Evolutionary conservation across 2,113 vertebrate genomes (phyloP), one percentile per base, ranked within the genome.

Genomic region (Pseudolaguvia tuberculata): DNA sequence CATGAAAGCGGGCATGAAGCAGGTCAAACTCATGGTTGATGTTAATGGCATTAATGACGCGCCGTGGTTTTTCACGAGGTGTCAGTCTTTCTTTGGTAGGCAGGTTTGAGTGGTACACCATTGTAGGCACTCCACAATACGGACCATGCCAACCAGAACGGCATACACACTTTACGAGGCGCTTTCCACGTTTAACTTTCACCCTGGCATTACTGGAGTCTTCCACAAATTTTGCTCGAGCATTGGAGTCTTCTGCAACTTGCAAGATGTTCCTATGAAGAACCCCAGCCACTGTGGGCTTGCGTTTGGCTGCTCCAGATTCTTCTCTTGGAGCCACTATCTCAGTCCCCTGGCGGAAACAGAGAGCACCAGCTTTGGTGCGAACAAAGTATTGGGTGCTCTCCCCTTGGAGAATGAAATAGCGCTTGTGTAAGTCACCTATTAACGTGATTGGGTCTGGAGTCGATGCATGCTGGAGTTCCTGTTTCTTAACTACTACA

Each of bases 21-120:
- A 99, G 88, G 86, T 98, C 96, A 51, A 99, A 98, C 88, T 99
- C 97, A 7, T 99, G 97, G 89, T 99, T 99, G 71, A 99, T 82
- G 0, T 99, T 99, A 87, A 99, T 96, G 80, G 96, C 97, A 0
- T 99, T 99, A 86, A 99, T 94, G 75, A 99, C 91, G 1, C 96
- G 88, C 9, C 97, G 89, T 0, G 96, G 95, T 5, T 85, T 80
- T 53, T 93, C 91, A 27, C 97, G 86, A 0, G 96, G 97, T 5
- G 89, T 90, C 1, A 99, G 92, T 3, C 96, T 90, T 83, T 99
- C 96, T 89, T 98, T 98, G 50, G 96, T 98, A 69, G 96, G 96
- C 81, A 99, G 91, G 77, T 97, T 99, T 81, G 97, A 99, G 90
- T 97, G 94, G 81, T 98, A 94, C 70, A 98, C 96, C 89, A 99